phyloP scores from a whole-genome alignment of 2,797 vertebrate genomes.

The Chelon auratus region DNA sequence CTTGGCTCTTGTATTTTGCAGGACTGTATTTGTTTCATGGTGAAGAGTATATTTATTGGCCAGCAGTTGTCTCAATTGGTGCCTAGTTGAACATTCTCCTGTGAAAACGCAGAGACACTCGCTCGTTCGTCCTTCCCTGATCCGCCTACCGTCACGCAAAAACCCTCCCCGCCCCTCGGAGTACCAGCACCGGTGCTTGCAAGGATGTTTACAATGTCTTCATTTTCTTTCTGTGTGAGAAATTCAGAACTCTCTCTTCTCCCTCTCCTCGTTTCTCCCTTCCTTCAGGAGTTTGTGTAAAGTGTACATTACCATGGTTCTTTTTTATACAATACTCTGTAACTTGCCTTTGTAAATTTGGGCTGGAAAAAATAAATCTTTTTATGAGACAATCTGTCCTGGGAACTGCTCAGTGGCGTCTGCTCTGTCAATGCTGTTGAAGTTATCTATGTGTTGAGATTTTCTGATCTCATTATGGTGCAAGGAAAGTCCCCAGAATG shows the following conservation, averaged over 20 bases:
- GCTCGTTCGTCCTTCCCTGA: conserved; percentile 67
- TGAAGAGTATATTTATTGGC: conserved; percentile 86
- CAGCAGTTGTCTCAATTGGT: conserved; percentile 84
- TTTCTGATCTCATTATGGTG: too few species aligned
- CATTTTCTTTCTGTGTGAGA: conserved; percentile 81
- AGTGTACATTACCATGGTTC: conserved; percentile 97
- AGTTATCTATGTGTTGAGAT: too few species aligned
- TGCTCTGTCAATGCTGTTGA: conserved; percentile 15
- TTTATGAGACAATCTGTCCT: conserved; percentile 97
- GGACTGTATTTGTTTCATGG: conserved; percentile 84
- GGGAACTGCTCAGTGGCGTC: conserved; percentile 78
- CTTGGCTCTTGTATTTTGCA: conserved; percentile 84
- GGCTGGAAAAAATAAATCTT: conserved; percentile 99
- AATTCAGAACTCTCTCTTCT: conserved; percentile 74
- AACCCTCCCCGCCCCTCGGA: conserved; percentile 35
- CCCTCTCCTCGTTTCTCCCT: conserved; percentile 63
- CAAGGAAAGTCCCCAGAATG: too few species aligned
- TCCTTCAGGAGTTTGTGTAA: conserved; percentile 94
- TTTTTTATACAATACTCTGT: conserved; percentile 95
- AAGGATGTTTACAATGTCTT: conserved; percentile 90
- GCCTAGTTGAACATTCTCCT: conserved; percentile 83
- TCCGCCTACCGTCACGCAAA: conserved; percentile 67
- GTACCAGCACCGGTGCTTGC: conserved; percentile 83
- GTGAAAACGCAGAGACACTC: conserved; percentile 77
- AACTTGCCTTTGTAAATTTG: conserved; percentile 98